phyloP scores from a whole-genome alignment of 2,113 vertebrate genomes.

The Myotis yumanensis region DNA sequence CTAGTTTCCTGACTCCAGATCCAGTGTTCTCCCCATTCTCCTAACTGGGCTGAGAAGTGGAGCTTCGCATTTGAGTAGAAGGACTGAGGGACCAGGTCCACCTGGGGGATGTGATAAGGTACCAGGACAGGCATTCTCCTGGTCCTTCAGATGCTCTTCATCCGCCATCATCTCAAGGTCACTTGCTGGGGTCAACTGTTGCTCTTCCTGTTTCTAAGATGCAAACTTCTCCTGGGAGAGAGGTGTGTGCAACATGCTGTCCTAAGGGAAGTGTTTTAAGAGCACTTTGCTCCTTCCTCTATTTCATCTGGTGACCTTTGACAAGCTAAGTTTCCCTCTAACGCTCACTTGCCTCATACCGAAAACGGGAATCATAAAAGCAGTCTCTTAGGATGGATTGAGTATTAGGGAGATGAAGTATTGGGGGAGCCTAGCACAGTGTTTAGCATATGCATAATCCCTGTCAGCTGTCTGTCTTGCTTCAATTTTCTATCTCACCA shows the following conservation, averaged over 20 bases:
- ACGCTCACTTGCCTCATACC: neutral
- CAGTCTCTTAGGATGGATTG: neutral
- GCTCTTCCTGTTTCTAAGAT: neutral
- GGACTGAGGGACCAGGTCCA: neutral
- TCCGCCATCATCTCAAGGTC: neutral
- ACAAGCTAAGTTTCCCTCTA: neutral
- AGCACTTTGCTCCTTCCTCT: neutral
- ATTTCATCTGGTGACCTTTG: neutral
- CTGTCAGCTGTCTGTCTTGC: neutral
- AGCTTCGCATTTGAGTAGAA: neutral
- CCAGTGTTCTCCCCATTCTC: neutral
- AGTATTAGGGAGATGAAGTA: neutral
- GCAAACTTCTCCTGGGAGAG: neutral
- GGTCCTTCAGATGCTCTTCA: neutral
- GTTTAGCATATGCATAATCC: neutral
- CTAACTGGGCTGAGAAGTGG: neutral
- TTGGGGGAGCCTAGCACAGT: neutral
- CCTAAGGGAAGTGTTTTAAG: neutral
- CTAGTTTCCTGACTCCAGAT: neutral
- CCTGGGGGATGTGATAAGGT: fast-evolving
- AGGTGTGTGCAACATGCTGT: neutral
- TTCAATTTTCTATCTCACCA: neutral
- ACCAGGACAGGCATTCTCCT: neutral
- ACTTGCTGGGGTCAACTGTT: neutral
- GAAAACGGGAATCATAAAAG: neutral